Conservation (phyloP, 2,113 vertebrate species). For the Carassius gibelio region DNA sequence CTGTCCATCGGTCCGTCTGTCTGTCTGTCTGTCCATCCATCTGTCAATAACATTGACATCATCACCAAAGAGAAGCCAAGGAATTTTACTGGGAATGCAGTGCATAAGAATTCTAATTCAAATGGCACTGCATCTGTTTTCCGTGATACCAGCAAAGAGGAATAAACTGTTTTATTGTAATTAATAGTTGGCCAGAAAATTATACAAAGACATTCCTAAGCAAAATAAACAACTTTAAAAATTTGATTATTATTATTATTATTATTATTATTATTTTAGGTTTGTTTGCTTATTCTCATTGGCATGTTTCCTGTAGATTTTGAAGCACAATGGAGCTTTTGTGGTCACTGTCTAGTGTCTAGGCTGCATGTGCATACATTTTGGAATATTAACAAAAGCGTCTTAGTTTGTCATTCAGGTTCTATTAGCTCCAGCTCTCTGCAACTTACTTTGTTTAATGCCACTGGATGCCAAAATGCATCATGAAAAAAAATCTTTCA, state of each 20-base stretch:
- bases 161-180: too few species aligned
- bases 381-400: neutral
- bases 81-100: conserved; percentile 10
- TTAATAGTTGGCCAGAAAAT: too few species aligned
- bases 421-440: too few species aligned
- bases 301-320: neutral
- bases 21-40: too few species aligned
- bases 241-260: neutral
- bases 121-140: neutral
- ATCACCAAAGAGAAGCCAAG: neutral
- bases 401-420: too few species aligned
- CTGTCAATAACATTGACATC: conserved; percentile 13
- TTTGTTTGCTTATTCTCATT: neutral
- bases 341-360: neutral
- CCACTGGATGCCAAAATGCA: too few species aligned
- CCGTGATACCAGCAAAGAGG: neutral
- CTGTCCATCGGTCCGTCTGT: too few species aligned
- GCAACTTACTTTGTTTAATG: too few species aligned
- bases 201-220: too few species aligned
- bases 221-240: neutral
- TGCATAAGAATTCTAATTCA: neutral
- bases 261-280: neutral
- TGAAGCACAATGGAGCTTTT: neutral
- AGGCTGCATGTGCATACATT: neutral
- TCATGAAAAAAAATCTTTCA: too few species aligned